These are phyloP conservation scores for Tetragnatha montana DNA, from an alignment of 2,888 invertebrate species.

Conservation along the genomic window DNA sequence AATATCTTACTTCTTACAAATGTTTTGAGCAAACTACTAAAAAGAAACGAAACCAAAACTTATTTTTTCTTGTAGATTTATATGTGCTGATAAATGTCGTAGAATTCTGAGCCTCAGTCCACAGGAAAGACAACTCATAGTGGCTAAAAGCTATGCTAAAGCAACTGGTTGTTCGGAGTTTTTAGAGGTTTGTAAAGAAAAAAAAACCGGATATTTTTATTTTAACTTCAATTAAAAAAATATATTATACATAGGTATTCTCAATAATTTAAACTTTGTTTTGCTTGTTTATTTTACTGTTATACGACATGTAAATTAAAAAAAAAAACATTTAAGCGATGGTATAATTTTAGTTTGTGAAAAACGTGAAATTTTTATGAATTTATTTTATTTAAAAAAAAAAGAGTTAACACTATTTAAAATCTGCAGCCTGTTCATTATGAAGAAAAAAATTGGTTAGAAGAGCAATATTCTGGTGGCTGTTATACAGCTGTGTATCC, in stretches of 20 bases:
- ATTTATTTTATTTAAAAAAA: neutral
- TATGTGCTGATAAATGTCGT: conserved; percentile 74
- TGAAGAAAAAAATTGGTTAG: conserved; percentile 75
- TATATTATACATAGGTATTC: too few species aligned
- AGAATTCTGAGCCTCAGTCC: conserved; percentile 71
- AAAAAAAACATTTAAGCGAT: too few species aligned
- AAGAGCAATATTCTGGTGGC: conserved; percentile 76
- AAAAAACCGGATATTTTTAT: too few species aligned
- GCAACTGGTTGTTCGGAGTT: conserved; percentile 74
- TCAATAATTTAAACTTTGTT: neutral
- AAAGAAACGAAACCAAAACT: too few species aligned
- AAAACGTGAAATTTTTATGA: too few species aligned
- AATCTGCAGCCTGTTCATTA: conserved; percentile 70
- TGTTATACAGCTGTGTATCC: conserved; percentile 75
- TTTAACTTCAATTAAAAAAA: too few species aligned
- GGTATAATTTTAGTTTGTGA: too few species aligned
- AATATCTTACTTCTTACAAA: too few species aligned
- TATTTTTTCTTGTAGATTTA: conserved; percentile 73
- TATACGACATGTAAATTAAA: neutral
- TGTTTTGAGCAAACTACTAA: too few species aligned
- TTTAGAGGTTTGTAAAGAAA: conserved; percentile 73
- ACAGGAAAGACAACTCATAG: conserved; percentile 73
- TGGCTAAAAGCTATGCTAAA: conserved; percentile 74
- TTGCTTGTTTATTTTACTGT: neutral
- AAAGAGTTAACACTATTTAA: neutral